Evolutionary conservation across 2,888 invertebrate genomes (phyloP).

Genomic region (Diarsia brunnea): DNA sequence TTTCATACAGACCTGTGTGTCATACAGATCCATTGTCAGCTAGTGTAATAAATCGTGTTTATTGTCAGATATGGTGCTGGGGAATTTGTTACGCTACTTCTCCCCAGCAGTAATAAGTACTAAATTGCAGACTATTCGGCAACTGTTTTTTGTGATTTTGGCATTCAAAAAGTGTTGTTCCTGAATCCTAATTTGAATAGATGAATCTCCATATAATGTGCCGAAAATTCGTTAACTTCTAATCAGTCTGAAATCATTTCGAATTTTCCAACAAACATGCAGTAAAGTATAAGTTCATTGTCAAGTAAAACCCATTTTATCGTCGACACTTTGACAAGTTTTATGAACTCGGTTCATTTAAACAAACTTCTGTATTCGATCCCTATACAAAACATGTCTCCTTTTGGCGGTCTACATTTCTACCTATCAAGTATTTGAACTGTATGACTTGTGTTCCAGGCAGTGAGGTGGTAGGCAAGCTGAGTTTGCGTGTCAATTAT

Average conservation of each 20-base stretch:
- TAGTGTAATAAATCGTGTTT: neutral
- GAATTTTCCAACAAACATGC: neutral
- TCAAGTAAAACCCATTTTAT: neutral
- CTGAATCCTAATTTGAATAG: neutral
- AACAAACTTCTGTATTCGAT: neutral
- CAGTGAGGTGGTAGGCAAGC: slow-evolving; percentile 84
- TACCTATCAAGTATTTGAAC: slow-evolving; percentile 27
- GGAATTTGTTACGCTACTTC: neutral
- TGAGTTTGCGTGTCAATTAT: slow-evolving; percentile 82
- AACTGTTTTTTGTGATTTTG: neutral
- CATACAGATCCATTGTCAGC: neutral
- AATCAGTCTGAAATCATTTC: neutral
- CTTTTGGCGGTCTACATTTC: neutral
- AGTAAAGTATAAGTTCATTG: neutral
- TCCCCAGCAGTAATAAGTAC: neutral
- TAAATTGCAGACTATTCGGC: neutral
- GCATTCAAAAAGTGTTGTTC: neutral
- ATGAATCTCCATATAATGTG: neutral
- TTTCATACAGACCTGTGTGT: too few relatives aligned
- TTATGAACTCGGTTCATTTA: neutral
- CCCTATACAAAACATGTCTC: neutral
- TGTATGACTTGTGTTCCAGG: slow-evolving; percentile 76
- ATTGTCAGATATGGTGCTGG: neutral
- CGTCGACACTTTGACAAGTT: neutral
- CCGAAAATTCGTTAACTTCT: neutral